A percentile compares a stretch with the other conserved stretches of the same genome.
phyloP scores from a whole-genome alignment of 1,140 invertebrate species.

The Ceratina japonica region DNA sequence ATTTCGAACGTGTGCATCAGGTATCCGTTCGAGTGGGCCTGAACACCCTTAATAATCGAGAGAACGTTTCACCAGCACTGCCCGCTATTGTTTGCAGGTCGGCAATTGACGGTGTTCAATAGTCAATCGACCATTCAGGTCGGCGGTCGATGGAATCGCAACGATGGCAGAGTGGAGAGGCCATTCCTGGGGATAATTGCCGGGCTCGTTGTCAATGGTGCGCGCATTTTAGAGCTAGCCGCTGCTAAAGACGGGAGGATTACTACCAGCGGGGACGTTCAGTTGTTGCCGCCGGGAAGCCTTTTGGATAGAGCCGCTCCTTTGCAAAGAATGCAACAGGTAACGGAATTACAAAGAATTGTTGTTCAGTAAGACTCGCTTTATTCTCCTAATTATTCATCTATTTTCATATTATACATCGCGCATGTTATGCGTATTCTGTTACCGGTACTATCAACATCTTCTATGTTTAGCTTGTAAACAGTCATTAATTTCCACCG shows the following conservation, averaged over 20 bases:
- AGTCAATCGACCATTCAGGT: conserved; percentile 93
- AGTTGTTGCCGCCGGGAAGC: conserved; percentile 83
- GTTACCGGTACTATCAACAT: too few species aligned
- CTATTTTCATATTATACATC: too few species aligned
- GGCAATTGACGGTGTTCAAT: conserved; percentile 94
- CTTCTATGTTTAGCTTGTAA: too few species aligned
- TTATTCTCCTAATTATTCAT: too few species aligned
- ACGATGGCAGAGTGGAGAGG: conserved; percentile 85
- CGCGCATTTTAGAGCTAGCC: conserved; percentile 91
- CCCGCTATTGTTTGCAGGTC: conserved; percentile 81
- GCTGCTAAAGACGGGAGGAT: conserved; percentile 88
- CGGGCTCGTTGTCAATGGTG: conserved; percentile 92
- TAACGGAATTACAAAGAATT: conserved; percentile 66
- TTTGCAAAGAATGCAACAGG: conserved; percentile 90
- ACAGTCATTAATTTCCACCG: too few species aligned
- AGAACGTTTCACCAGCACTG: not conserved
- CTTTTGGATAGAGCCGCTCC: conserved; percentile 86
- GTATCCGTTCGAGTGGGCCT: not conserved
- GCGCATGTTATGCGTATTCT: too few species aligned
- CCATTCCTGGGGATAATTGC: conserved; percentile 92
- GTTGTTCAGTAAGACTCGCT: too few species aligned
- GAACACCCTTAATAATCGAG: not conserved
- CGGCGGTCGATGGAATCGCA: conserved; percentile 90
- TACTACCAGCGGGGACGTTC: conserved; percentile 86
- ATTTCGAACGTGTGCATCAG: not conserved